phyloP scores from a whole-genome alignment of 1,140 invertebrate genomes.

The Galleria mellonella region DNA sequence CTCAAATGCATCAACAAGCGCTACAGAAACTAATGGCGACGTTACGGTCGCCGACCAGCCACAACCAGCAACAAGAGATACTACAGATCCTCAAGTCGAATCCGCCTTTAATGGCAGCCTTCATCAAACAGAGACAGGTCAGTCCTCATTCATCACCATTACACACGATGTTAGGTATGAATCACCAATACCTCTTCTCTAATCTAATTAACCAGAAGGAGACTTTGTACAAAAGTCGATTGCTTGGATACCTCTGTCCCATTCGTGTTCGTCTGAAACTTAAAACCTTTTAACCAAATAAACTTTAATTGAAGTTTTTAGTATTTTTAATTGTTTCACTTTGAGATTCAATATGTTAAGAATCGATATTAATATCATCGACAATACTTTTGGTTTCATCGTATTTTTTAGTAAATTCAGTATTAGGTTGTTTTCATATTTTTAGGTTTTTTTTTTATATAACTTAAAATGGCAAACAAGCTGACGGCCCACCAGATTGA shows the following conservation, averaged over 20 bases:
- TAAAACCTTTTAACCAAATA: no score
- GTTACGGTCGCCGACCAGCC: slow-evolving; percentile 90
- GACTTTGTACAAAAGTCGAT: not conserved
- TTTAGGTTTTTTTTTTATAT: no score
- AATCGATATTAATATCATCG: no score
- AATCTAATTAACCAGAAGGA: no score
- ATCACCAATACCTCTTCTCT: not conserved
- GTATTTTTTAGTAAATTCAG: no score
- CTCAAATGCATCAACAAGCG: slow-evolving; percentile 82
- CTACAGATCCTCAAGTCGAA: slow-evolving; percentile 94
- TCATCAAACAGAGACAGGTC: slow-evolving; percentile 93
- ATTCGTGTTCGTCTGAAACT: not conserved
- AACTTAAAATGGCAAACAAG: no score
- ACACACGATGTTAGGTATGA: not conserved
- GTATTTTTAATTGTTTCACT: no score
- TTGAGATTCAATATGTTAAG: no score
- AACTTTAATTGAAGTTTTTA: no score
- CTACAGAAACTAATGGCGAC: slow-evolving; percentile 93
- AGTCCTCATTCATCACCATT: slow-evolving; percentile 3
- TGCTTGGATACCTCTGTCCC: not conserved
- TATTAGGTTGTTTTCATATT: no score
- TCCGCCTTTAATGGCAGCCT: slow-evolving; percentile 96
- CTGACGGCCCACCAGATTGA: no score
- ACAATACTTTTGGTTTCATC: no score
- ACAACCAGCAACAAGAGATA: slow-evolving; percentile 95